A percentile compares a stretch with the other conserved stretches of the same genome.
phyloP scores from a whole-genome alignment of 1,140 invertebrate species.

The Ridgeia piscesae region DNA sequence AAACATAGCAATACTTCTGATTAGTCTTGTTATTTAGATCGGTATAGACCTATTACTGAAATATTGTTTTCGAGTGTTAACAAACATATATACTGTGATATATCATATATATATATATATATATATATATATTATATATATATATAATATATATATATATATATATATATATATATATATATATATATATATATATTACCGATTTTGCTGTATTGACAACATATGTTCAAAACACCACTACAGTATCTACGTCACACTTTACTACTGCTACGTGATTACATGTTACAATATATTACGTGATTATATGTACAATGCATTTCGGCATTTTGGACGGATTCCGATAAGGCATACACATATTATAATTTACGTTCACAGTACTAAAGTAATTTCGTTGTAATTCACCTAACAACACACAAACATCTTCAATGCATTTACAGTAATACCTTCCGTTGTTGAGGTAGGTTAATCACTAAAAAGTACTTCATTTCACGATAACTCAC shows the following conservation, averaged over 20 bases:
- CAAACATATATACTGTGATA: neutral
- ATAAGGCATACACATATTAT: neutral
- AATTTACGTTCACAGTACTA: neutral
- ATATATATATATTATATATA: no score
- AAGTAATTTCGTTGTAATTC: no score
- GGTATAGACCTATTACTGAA: no score
- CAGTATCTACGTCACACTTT: neutral
- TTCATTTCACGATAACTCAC: no score
- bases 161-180: no score
- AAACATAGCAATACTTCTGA: neutral
- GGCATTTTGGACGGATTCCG: slow-evolving; percentile 3
- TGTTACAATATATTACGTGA: neutral
- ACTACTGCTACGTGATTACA: neutral
- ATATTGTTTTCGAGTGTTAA: neutral
- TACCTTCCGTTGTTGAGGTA: no score
- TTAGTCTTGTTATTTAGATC: neutral
- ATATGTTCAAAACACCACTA: neutral
- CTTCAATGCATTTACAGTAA: no score
- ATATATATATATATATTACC: no score
- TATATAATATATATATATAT: no score
- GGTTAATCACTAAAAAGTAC: no score
- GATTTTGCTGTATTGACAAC: neutral
- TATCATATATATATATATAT: no score
- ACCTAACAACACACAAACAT: no score
- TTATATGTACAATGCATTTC: neutral